Conservation (phyloP, 2,113 vertebrate species). For the Gorsachius goisagi region DNA sequence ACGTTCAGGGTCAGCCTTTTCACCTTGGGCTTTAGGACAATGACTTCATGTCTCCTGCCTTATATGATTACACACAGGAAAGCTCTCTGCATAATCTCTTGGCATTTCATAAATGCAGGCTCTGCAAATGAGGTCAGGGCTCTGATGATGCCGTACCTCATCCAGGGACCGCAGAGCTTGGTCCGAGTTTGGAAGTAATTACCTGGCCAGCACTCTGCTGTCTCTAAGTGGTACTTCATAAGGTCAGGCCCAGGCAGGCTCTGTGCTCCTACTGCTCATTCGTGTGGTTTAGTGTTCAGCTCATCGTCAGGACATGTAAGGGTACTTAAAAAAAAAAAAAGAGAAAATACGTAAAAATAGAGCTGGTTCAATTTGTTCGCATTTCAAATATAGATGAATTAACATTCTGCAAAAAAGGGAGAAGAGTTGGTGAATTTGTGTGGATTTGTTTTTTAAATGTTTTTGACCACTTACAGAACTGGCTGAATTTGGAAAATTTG, state of each 20-base stretch:
- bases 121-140: conserved; percentile 27
- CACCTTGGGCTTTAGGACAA: conserved; percentile 25
- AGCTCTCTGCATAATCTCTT: conserved; percentile 29
- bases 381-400: not conserved
- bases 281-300: not conserved
- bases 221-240: not conserved
- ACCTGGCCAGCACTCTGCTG: not conserved
- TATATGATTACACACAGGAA: not conserved
- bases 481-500: not conserved
- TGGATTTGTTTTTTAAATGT: not conserved
- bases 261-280: not conserved
- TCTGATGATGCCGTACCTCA: not conserved
- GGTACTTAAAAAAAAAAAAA: not conserved
- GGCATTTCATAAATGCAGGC: not conserved
- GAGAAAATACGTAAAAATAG: not conserved
- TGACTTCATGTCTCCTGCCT: conserved; percentile 27
- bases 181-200: not conserved
- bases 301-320: not conserved
- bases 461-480: not conserved
- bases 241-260: not conserved
- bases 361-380: not conserved
- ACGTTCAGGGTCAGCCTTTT: not conserved
- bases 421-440: not conserved
- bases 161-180: conserved; percentile 26
- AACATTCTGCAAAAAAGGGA: not conserved